These are phyloP conservation scores for Leptatherina wallacei DNA, from an alignment of 2,797 vertebrate genomes.

Conservation along the genomic window DNA sequence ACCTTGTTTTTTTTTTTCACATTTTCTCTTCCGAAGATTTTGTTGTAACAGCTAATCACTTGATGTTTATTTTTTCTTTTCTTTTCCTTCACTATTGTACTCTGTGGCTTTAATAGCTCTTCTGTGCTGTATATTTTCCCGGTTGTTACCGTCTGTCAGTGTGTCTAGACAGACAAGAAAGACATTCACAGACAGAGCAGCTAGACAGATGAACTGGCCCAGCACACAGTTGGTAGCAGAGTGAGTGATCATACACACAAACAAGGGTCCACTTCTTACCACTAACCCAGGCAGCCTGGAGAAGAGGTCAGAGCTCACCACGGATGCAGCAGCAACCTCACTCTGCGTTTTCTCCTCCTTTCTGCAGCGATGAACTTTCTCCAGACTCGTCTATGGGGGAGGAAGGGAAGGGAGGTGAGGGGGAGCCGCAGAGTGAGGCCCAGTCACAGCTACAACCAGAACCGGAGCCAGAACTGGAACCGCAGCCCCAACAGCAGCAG, in stretches of 20 bases:
- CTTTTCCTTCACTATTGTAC: slow-evolving; percentile 32
- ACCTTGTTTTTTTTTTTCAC: slow-evolving; percentile 48
- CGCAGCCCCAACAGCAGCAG: slow-evolving; percentile 48
- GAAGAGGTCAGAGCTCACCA: slow-evolving; percentile 81
- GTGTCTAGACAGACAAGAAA: slow-evolving; percentile 66
- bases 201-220: slow-evolving; percentile 59
- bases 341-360: slow-evolving; percentile 89
- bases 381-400: slow-evolving; percentile 77
- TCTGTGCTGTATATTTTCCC: slow-evolving; percentile 55
- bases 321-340: slow-evolving; percentile 83
- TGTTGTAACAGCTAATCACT: slow-evolving; percentile 56
- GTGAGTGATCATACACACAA: slow-evolving; percentile 56
- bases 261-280: slow-evolving; percentile 66
- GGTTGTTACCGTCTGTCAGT: slow-evolving; percentile 64
- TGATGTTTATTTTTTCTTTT: slow-evolving; percentile 22
- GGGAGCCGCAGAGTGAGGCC: slow-evolving; percentile 77
- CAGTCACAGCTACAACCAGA: slow-evolving; percentile 56
- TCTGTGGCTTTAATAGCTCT: slow-evolving; percentile 61
- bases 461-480: slow-evolving; percentile 30
- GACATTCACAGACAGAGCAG: slow-evolving; percentile 62
- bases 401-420: slow-evolving; percentile 81
- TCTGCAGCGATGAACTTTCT: slow-evolving; percentile 86
- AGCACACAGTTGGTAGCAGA: slow-evolving; percentile 58
- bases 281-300: slow-evolving; percentile 77
- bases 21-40: slow-evolving; percentile 56